Evolutionary conservation across 2,888 invertebrate genomes (phyloP).

Genomic region (Ganaspis brasiliensis): DNA sequence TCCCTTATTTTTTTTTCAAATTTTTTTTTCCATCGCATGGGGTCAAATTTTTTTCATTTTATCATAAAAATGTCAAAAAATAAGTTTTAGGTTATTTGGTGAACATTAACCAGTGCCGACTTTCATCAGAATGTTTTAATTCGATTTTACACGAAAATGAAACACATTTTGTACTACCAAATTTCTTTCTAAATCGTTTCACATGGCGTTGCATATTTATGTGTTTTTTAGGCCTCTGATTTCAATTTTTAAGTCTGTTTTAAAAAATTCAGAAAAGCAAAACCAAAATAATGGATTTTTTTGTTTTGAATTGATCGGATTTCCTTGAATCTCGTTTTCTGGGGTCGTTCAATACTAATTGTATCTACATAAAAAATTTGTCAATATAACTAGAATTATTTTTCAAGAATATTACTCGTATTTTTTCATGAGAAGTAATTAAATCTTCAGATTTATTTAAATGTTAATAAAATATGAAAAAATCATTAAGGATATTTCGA

Average conservation of each 20-base stretch:
- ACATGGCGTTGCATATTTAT: not conserved
- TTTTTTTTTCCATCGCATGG: no score
- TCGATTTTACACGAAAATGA: no score
- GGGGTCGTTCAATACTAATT: no score
- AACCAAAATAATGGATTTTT: not conserved
- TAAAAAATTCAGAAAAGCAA: not conserved
- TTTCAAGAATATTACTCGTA: no score
- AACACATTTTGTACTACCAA: not conserved
- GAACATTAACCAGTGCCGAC: slow-evolving; percentile 14
- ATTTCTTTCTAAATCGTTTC: slow-evolving; percentile 9
- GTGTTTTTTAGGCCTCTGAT: no score
- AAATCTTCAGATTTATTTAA: no score
- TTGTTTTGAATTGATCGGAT: not conserved
- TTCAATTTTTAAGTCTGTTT: not conserved
- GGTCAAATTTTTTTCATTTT: not conserved
- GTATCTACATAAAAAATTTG: no score
- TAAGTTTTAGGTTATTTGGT: slow-evolving; percentile 9
- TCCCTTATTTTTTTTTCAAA: slow-evolving; percentile 11
- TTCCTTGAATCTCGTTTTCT: not conserved
- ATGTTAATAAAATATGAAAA: no score
- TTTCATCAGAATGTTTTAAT: slow-evolving; percentile 15
- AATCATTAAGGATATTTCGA: no score
- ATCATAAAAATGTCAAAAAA: slow-evolving; percentile 4
- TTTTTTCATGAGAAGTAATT: no score
- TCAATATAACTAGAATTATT: no score